Base-by-base conservation (phyloP, 2,888 invertebrate species). In the Zeuzera pyrina region DNA sequence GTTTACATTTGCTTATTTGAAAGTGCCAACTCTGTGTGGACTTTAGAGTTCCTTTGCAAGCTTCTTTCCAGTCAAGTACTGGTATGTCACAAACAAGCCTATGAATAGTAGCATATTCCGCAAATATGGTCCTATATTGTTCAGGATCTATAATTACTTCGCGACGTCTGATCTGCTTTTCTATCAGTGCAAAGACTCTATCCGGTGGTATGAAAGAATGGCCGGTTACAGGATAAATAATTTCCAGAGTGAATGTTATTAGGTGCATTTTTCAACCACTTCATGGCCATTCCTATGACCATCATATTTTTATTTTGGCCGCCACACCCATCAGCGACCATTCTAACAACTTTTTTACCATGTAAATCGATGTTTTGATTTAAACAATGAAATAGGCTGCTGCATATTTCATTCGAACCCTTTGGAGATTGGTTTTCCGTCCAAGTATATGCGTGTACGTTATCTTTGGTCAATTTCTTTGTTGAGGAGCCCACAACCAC, bases 1-100 rank as follows among this genome's bases (percentile, higher is more conserved):
- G 12, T 14, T 27, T 27, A 29, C 35, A 35, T 32, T 33, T 36
- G 27, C 31, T 35, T 26, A 36, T 25, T 30, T 36, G 36, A 27
- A 36, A 36, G 23, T 36, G 36, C 36, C 32, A 33, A 22, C 29
- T 29, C 28, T 31, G 35, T 23, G 35, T 35, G 23, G 24, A 8
- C 14, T 35, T 34, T 22, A 35, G 24, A 15, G 23, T 25, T 28
- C 29, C 35, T 35, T 35, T 35, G 27, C 25, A 11, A n/a, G 14
- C 27, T 12, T 24, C 15, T 33, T 33, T 33, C 28, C 33, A 28
- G 15, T 33, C 33, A 26, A 33, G 15, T 5, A 33, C 33, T 22
- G 13, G 33, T 28, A 33, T 12, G 11, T 33, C 28, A 27, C 15
- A 15, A n/a, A 32, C 28, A 10, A 28, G 28, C 14, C 22, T 19